Evolutionary conservation across 2,797 vertebrate genomes (phyloP).

Genomic region (Brachymystax lenok): DNA sequence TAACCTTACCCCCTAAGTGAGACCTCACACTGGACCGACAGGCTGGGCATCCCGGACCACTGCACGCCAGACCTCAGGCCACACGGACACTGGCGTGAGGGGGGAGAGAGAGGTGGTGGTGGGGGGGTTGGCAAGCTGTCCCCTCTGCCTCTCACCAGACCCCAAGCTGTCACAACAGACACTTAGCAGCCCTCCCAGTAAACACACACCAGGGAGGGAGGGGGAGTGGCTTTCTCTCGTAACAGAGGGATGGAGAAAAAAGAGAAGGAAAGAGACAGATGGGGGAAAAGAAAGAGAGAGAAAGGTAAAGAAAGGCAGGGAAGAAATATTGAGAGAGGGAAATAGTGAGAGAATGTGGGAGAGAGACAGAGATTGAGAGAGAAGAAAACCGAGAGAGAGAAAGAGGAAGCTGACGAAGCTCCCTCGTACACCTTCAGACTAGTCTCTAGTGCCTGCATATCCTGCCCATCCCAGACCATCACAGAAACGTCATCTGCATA

Average conservation of each 20-base stretch:
- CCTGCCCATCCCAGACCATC: too few species aligned
- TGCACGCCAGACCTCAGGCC: conserved; percentile 56
- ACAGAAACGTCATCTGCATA: too few species aligned
- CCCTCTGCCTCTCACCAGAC: conserved; percentile 61
- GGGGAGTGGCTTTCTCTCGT: conserved; percentile 49
- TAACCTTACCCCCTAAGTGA: conserved; percentile 53
- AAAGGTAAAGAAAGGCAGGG: conserved; percentile 20
- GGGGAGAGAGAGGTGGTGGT: not conserved
- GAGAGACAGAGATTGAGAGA: not conserved
- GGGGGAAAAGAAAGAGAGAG: conserved; percentile 29
- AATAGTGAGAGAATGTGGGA: not conserved
- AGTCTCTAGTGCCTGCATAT: too few species aligned
- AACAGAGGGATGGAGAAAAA: conserved; percentile 25
- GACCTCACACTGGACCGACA: conserved; percentile 69
- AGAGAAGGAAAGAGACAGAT: conserved; percentile 2
- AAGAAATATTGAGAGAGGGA: conserved; percentile 23
- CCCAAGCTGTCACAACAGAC: conserved; percentile 78
- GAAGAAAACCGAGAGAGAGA: too few species aligned
- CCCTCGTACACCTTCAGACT: too few species aligned
- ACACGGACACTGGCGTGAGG: conserved; percentile 49
- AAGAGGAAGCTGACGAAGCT: too few species aligned
- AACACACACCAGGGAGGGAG: conserved; percentile 67
- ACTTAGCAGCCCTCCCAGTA: conserved; percentile 74
- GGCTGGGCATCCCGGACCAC: too few species aligned
- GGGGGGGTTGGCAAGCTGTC: conserved; percentile 55